These are phyloP conservation scores for Sphenopsis melanotis DNA, from an alignment of 2,797 vertebrate genomes.

Conservation along the genomic window DNA sequence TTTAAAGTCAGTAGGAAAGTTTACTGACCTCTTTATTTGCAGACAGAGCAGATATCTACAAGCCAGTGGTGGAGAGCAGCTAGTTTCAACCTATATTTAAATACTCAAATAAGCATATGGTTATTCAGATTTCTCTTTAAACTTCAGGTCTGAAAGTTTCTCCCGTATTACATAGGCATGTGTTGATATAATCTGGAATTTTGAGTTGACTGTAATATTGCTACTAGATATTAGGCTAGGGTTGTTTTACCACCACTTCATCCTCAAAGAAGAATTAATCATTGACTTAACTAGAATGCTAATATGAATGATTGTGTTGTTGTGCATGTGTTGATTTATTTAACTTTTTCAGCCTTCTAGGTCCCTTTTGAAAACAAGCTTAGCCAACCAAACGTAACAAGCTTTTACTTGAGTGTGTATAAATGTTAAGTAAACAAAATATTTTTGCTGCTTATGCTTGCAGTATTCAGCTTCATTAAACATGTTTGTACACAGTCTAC, in stretches of 20 bases:
- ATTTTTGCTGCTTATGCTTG: slow-evolving; percentile 12
- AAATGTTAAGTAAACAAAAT: slow-evolving; percentile 52
- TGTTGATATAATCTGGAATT: slow-evolving; percentile 5
- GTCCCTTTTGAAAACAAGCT: slow-evolving; percentile 32
- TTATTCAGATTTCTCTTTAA: slow-evolving; percentile 32
- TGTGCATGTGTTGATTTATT: slow-evolving; percentile 25
- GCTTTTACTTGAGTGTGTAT: slow-evolving; percentile 40
- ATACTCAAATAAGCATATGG: not conserved
- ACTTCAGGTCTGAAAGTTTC: not conserved
- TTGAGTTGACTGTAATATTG: not conserved
- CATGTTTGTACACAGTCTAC: not conserved
- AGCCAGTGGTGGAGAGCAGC: not conserved
- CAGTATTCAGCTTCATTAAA: slow-evolving; percentile 37
- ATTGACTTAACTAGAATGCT: slow-evolving; percentile 6
- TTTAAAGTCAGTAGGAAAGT: not conserved
- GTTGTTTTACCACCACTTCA: not conserved
- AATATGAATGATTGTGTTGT: not conserved
- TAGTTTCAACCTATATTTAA: slow-evolving; percentile 9
- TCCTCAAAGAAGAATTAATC: slow-evolving; percentile 46
- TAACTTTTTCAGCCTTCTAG: not conserved
- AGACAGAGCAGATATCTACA: not conserved
- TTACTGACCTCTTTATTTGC: not conserved
- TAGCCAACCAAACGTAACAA: slow-evolving; percentile 23
- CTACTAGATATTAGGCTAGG: not conserved
- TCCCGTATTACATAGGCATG: not conserved